phyloP scores from a whole-genome alignment of 2,113 vertebrate genomes.

The Arothron firmamentum region DNA sequence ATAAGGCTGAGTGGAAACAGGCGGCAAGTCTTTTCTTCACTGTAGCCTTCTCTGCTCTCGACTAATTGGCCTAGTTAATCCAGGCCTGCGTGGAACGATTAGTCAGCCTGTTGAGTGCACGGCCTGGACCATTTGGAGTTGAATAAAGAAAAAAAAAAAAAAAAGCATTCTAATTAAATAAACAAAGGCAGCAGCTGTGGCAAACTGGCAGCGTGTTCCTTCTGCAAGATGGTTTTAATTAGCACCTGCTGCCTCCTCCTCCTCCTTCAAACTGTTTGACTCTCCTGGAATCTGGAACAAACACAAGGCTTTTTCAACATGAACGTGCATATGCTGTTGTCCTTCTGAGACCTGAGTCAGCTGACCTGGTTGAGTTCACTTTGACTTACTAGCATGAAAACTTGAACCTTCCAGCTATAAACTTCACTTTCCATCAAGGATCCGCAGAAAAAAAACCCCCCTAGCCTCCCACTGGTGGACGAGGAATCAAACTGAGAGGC shows the following conservation, averaged over 20 bases:
- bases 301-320: no score
- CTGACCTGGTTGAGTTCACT: no score
- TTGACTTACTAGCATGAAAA: no score
- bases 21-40: slow-evolving; percentile 54
- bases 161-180: background rate
- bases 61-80: slow-evolving; percentile 67
- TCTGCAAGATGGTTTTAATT: slow-evolving; percentile 55
- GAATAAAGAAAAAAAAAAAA: slow-evolving; percentile 19
- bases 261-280: no score
- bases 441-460: no score
- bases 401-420: no score
- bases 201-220: slow-evolving; percentile 46
- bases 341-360: no score
- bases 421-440: no score
- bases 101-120: slow-evolving; percentile 52
- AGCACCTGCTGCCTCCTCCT: slow-evolving; percentile 52
- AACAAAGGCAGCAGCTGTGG: slow-evolving; percentile 44
- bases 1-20: slow-evolving; percentile 45
- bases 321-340: no score
- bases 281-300: no score
- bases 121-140: slow-evolving; percentile 46
- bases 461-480: no score
- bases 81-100: slow-evolving; percentile 42
- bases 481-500: no score
- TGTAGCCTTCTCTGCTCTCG: slow-evolving; percentile 42